phyloP scores from a whole-genome alignment of 2,113 vertebrate genomes.

The Camelus dromedarius region DNA sequence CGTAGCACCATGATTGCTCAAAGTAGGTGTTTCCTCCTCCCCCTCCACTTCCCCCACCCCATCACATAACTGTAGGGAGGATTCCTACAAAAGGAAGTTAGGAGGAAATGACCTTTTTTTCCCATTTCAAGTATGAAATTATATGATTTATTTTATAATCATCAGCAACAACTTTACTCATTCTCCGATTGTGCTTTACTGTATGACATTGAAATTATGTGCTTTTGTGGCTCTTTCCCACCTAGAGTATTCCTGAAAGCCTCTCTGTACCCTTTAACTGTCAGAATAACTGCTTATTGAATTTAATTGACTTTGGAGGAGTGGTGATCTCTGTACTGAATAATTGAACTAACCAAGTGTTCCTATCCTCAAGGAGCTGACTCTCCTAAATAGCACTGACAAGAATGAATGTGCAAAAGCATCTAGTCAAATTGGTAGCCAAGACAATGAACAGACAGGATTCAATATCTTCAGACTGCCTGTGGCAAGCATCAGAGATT shows the following conservation, averaged over 20 bases:
- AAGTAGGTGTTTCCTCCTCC: background rate
- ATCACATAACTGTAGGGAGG: background rate
- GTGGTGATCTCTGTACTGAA: slow-evolving; percentile 38
- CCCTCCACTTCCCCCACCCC: background rate
- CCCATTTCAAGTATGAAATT: background rate
- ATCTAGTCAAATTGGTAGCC: slow-evolving; percentile 16
- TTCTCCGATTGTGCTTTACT: slow-evolving; percentile 23
- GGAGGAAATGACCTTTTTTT: background rate
- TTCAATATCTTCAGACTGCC: background rate
- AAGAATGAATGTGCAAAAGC: background rate
- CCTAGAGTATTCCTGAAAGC: background rate
- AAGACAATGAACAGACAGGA: background rate
- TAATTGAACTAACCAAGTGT: slow-evolving; percentile 28
- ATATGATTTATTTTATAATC: background rate
- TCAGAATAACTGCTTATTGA: slow-evolving; percentile 48
- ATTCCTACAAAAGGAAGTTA: background rate
- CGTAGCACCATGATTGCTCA: background rate
- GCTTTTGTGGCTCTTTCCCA: background rate
- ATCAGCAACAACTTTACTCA: slow-evolving; percentile 32
- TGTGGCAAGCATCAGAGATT: background rate
- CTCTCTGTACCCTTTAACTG: background rate
- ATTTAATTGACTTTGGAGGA: slow-evolving; percentile 41
- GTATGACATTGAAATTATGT: slow-evolving; percentile 39
- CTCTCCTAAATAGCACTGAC: slow-evolving; percentile 27
- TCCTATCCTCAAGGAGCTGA: slow-evolving; percentile 26